Percentiles rank a stretch among this genome's conserved stretches.
phyloP scores from a whole-genome alignment of 2,113 vertebrate species.

The Periophthalmodon schlosseri region DNA sequence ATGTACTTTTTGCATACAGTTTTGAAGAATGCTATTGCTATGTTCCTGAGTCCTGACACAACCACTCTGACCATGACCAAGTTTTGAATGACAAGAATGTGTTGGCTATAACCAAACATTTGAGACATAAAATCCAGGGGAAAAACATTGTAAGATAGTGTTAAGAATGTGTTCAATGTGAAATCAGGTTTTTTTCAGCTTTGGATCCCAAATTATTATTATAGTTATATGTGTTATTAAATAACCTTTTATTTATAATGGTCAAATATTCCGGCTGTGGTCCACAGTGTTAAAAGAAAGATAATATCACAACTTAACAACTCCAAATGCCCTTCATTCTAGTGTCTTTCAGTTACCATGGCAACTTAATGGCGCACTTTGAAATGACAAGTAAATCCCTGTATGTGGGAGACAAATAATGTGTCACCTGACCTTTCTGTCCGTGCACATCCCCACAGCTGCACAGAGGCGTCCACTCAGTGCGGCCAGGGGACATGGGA shows the following conservation, averaged over 20 bases:
- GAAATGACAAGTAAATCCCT: slow-evolving; percentile 56
- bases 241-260: neutral
- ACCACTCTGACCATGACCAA: neutral
- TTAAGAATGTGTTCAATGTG: neutral
- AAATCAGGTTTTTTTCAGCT: neutral
- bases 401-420: slow-evolving; percentile 66
- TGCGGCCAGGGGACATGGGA: slow-evolving; percentile 76
- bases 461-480: slow-evolving; percentile 78
- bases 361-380: slow-evolving; percentile 47
- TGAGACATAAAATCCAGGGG: neutral
- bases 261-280: neutral
- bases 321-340: slow-evolving; percentile 8
- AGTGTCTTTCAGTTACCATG: slow-evolving; percentile 40
- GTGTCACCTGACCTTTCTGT: slow-evolving; percentile 70
- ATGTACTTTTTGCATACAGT: neutral
- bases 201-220: neutral
- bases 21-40: neutral
- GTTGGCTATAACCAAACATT: neutral
- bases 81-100: neutral
- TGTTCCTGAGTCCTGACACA: neutral
- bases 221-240: neutral
- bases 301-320: neutral
- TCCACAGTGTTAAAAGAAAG: neutral
- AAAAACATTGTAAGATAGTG: neutral
- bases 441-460: slow-evolving; percentile 72